Base-by-base conservation (phyloP, 2,113 vertebrate genomes). In the Pachycephala philippinensis region DNA sequence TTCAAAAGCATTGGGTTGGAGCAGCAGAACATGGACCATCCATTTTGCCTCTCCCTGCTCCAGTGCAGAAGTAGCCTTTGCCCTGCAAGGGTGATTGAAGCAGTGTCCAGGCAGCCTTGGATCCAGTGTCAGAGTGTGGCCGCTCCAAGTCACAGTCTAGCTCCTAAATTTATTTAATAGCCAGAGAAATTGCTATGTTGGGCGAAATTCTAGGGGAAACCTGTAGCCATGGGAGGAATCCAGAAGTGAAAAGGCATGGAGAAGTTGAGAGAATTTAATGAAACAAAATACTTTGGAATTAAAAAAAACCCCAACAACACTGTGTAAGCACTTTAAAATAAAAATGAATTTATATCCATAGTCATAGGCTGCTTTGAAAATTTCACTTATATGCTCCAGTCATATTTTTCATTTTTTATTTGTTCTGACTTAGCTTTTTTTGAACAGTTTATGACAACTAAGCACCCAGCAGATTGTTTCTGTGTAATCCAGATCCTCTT, bases 331-430 rank as follows among this genome's bases (percentile, higher is more conserved):
- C 37, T 24, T 53, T 61, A 85, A 90, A 93, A 74, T 72, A 53
- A 81, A 61, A 12, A 80, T 5, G 6, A 60, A 77, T 28, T 11
- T 71, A 10, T 69, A 22, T 53, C 75, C 21, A 15, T 5, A 61
- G 18, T 13, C 7, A 40, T 21, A 87, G 26, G 12, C 19, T 78
- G 22, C 68, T 66, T 50, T 85, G 61, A 70, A 93, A 84, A 54
- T 59, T 15, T 78, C 42, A 81, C 24, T 70, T 78, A 11, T 9
- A 56, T 56, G 76, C 33, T 71, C 42, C n/a, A 44, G 26, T 28
- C 14, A 7, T 33, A 20, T 59, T 11, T 76, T 85, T 75, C 0
- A 0, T 1, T 35, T 60, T 70, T 63, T 1, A 8, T 72, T 87
- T 81, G 3, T 59, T 64, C n/a, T 49, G 21, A 49, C 15, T 63